A percentile compares a stretch with the other conserved stretches of the same genome.
Evolutionary conservation across 2,113 vertebrate species (phyloP).

Genomic region (Serilophus lunatus): DNA sequence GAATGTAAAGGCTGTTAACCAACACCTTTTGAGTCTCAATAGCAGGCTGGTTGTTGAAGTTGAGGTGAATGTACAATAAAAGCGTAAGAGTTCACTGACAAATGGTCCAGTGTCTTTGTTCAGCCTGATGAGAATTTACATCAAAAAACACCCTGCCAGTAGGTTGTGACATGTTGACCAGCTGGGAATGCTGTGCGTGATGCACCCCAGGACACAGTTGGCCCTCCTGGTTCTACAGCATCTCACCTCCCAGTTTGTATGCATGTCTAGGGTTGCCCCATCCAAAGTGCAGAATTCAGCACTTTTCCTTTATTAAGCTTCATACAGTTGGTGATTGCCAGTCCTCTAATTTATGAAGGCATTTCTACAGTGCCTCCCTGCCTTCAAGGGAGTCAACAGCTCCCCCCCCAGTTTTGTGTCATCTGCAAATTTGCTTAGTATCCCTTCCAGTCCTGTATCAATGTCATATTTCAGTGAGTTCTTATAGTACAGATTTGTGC

Average conservation of each 20-base stretch:
- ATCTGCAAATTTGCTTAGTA: neutral
- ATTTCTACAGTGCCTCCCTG: neutral
- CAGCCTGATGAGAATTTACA: neutral
- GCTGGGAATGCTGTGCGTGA: fast-evolving
- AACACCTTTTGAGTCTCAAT: too few relatives aligned
- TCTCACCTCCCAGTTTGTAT: neutral
- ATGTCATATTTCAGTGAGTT: neutral
- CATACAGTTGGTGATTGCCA: neutral
- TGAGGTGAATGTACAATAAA: neutral
- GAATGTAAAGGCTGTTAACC: neutral
- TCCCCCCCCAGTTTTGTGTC: neutral
- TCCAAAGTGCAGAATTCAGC: neutral
- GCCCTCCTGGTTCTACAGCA: neutral
- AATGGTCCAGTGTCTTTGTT: neutral
- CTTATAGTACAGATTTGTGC: neutral
- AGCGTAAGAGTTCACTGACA: neutral
- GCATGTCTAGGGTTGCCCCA: neutral
- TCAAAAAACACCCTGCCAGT: fast-evolving
- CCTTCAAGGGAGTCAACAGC: neutral
- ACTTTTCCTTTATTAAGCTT: neutral
- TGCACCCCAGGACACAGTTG: fast-evolving
- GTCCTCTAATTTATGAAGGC: neutral
- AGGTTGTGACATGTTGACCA: too few relatives aligned
- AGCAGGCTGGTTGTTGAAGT: neutral
- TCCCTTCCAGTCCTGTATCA: neutral